Conservation (phyloP, 2,888 invertebrate genomes). For the Cryptophagus acutangulus region DNA sequence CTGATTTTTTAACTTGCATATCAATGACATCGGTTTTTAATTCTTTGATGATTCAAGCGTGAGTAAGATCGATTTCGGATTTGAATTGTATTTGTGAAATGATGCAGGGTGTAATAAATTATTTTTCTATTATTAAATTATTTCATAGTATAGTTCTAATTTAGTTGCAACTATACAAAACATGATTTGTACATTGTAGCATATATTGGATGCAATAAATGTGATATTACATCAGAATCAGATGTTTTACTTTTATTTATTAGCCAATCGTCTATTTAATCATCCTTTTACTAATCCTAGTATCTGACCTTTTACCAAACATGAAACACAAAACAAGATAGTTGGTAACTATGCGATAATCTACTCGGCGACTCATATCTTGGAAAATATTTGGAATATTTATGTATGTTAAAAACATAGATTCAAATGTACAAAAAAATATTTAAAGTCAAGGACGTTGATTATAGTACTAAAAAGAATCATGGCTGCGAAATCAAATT, state of each 20-base stretch:
- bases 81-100: background rate
- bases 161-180: constrained; percentile 1
- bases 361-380: too few species aligned
- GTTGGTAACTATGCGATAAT: too few species aligned
- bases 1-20: background rate
- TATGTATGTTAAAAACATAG: too few species aligned
- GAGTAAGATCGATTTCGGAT: background rate
- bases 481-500: too few species aligned
- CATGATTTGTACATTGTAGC: background rate
- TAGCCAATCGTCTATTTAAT: too few species aligned
- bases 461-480: too few species aligned
- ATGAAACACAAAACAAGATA: too few species aligned
- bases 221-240: constrained; percentile 8
- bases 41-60: constrained; percentile 3
- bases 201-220: constrained; percentile 5
- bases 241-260: background rate
- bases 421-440: too few species aligned
- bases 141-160: background rate
- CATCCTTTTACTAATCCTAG: too few species aligned
- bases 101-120: constrained; percentile 13
- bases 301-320: too few species aligned
- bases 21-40: background rate
- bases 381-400: too few species aligned
- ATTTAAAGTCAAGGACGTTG: too few species aligned
- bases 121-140: constrained; percentile 17